A percentile compares a stretch with the other conserved stretches of the same genome.
These are phyloP conservation scores for Pterostichus niger DNA, from an alignment of 2,888 invertebrate genomes.

Conservation along the genomic window DNA sequence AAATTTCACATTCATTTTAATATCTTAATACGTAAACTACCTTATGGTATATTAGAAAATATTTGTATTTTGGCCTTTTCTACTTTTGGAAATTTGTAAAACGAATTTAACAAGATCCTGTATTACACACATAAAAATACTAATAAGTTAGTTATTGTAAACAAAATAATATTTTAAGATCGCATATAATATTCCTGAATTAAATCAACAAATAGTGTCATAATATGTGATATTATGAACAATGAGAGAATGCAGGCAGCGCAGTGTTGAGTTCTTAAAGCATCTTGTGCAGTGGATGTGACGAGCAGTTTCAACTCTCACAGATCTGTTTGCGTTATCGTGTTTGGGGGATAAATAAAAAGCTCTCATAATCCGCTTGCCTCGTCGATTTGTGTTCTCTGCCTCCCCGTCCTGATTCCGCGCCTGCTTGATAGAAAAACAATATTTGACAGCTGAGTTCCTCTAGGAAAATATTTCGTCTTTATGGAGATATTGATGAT, in stretches of 20 bases:
- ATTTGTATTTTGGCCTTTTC: too few species aligned
- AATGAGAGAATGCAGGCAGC: not conserved
- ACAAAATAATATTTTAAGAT: too few species aligned
- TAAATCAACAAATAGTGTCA: too few species aligned
- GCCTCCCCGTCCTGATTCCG: not conserved
- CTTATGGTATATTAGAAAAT: too few species aligned
- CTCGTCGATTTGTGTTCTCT: conserved; percentile 45
- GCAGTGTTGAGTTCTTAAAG: not conserved
- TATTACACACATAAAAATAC: too few species aligned
- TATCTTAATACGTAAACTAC: too few species aligned
- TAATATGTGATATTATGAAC: not conserved
- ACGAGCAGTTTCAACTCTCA: conserved; percentile 20
- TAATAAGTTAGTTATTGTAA: too few species aligned
- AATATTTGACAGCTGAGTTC: conserved; percentile 60
- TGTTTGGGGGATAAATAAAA: conserved; percentile 59
- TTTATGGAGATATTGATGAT: conserved; percentile 58
- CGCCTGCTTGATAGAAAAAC: conserved; percentile 43
- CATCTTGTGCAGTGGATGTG: conserved; percentile 26
- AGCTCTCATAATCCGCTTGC: conserved; percentile 57
- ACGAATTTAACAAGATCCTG: too few species aligned
- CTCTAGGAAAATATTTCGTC: conserved; percentile 47
- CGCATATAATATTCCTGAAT: too few species aligned
- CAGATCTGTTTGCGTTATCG: conserved; percentile 50
- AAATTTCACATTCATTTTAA: too few species aligned
- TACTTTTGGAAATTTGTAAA: too few species aligned